Percentiles rank a stretch among this genome's conserved stretches.
These are phyloP conservation scores for Hirtodrosophila alboralis DNA, from an alignment of 2,888 invertebrate species.

Conservation along the genomic window DNA sequence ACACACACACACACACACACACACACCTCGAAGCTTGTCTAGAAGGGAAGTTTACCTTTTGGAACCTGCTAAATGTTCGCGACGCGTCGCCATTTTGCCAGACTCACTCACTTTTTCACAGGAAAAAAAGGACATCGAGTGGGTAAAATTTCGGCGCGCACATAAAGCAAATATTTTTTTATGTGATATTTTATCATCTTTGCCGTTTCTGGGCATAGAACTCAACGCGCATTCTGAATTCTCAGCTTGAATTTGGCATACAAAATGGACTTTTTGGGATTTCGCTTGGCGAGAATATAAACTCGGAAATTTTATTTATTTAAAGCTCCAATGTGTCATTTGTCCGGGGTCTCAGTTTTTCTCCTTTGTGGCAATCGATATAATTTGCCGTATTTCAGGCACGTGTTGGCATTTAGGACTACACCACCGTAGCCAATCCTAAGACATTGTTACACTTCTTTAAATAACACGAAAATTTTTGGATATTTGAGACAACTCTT, in stretches of 20 bases:
- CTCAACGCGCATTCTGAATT: conserved; percentile 44
- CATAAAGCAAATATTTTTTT: conserved; percentile 60
- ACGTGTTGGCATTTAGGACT: conserved; percentile 52
- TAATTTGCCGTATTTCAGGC: conserved; percentile 48
- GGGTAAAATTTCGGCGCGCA: conserved; percentile 35
- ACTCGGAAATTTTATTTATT: conserved; percentile 55
- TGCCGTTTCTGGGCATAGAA: conserved; percentile 41
- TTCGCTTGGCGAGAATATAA: conserved; percentile 23
- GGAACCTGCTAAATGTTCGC: conserved; percentile 56
- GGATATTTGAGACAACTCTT: conserved; percentile 8
- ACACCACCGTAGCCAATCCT: conserved; percentile 13
- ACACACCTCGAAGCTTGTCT: not conserved
- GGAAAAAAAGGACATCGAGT: conserved; percentile 33
- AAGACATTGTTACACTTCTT: conserved; percentile 32
- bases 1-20: conserved; percentile 7
- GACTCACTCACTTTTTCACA: conserved; percentile 6
- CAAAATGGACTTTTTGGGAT: conserved; percentile 41
- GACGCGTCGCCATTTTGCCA: conserved; percentile 30
- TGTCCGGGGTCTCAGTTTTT: conserved; percentile 1
- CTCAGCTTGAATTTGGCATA: conserved; percentile 19
- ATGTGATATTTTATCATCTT: conserved; percentile 59
- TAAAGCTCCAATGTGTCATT: conserved; percentile 50
- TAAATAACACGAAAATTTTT: conserved; percentile 31
- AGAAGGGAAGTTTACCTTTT: conserved; percentile 28
- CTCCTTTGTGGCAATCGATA: conserved; percentile 46